These are phyloP conservation scores for Glaucomys volans DNA, from an alignment of 2,113 vertebrate genomes.

Conservation along the genomic window DNA sequence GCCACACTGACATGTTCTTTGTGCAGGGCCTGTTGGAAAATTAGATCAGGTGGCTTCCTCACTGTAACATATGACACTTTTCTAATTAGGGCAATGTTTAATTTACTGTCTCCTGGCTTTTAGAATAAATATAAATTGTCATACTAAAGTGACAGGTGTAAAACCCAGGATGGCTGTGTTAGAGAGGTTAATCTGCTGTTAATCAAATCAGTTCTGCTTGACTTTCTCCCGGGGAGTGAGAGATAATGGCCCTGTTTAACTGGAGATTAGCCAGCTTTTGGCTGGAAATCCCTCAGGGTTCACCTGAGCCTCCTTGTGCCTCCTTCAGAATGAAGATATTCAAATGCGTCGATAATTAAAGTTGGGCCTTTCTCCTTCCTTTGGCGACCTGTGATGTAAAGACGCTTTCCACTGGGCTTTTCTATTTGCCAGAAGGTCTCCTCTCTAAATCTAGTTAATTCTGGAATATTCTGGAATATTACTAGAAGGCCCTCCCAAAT, in stretches of 20 bases:
- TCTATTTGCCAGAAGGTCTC: not conserved
- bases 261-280: slow-evolving; percentile 91
- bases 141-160: slow-evolving; percentile 92
- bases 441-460: not conserved
- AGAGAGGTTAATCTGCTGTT: slow-evolving; percentile 93
- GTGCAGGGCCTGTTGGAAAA: slow-evolving; percentile 84
- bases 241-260: slow-evolving; percentile 92
- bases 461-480: slow-evolving; percentile 32
- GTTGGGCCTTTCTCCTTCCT: slow-evolving; percentile 64
- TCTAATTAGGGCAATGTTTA: slow-evolving; percentile 93
- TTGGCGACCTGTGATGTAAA: not conserved
- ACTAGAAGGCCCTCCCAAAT: not conserved
- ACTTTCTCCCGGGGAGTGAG: slow-evolving; percentile 90
- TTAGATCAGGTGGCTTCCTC: slow-evolving; percentile 87
- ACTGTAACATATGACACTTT: slow-evolving; percentile 90
- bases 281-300: slow-evolving; percentile 86
- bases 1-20: slow-evolving; percentile 79
- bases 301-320: slow-evolving; percentile 85
- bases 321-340: slow-evolving; percentile 87
- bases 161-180: slow-evolving; percentile 91
- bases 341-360: slow-evolving; percentile 84
- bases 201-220: slow-evolving; percentile 93
- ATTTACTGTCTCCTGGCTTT: slow-evolving; percentile 92
- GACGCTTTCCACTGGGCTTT: not conserved
- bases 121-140: slow-evolving; percentile 93